Evolutionary conservation across 2,888 invertebrate genomes (phyloP), one percentile per base, ranked within the genome.

Genomic region (Strigamia crassipes): DNA sequence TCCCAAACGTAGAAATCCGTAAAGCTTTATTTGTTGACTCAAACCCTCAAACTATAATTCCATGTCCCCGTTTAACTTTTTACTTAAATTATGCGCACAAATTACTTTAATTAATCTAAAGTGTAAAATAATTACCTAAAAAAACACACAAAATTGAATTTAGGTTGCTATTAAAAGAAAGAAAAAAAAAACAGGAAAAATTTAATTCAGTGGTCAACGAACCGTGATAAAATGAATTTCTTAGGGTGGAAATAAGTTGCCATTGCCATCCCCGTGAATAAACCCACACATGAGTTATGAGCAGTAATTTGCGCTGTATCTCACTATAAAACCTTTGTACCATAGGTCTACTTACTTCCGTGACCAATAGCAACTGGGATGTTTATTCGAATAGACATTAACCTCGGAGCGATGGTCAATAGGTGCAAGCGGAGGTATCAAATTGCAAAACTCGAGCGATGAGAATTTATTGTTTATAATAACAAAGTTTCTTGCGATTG

Each of bases 321-420:
- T n/a, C 18, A 18, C 21, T n/a, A 18, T 56, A 56, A 56, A 56
- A 18, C 56, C n/a, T 56, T 18, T 18, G 56, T 38, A 38, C 38
- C 38, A 10, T 56, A 21, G 56, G n/a, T 56, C 18, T 4, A 56
- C 56, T 27, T 31, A 15, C 31, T 73, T 73, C 73, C 73, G 73
- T 73, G 12, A 27, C 73, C 73, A 12, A 31, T 27, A 31, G 73
- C 73, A 73, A 73, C 73, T 27, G 5, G n/a, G n/a, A n/a, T 73
- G 73, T 73, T 73, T 73, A 73, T 73, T 73, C 73, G 8, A 23
- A 9, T 31, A 15, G 73, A 31, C n/a, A 73, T 73, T 73, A 23
- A 73, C 15, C 56, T 56, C 18, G 46, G 56, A 18, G 56, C 56
- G 18, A 18, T 56, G n/a, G 56, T 56, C 56, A 56, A 56, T 56